A percentile compares a stretch with the other conserved stretches of the same genome.
These are phyloP conservation scores for Pseudochirops corinnae DNA, from an alignment of 2,797 vertebrate genomes.

Conservation along the genomic window DNA sequence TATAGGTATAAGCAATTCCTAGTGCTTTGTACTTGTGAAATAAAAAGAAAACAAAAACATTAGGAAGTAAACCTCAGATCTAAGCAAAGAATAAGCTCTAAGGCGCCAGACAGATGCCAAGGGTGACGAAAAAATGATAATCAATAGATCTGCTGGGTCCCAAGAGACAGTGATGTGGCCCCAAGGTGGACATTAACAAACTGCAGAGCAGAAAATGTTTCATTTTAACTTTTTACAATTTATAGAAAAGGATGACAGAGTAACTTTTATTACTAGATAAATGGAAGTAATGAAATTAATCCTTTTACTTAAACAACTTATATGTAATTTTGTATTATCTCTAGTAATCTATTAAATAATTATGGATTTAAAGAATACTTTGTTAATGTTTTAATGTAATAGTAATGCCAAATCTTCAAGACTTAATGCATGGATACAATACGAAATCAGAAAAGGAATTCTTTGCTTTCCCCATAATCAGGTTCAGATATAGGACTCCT, in stretches of 20 bases:
- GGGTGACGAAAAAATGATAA: background rate
- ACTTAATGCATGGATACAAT: constrained; percentile 51
- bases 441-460: background rate
- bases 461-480: constrained; percentile 44
- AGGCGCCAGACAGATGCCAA: background rate
- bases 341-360: constrained; percentile 25
- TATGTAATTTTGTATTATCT: constrained; percentile 47
- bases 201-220: constrained; percentile 15
- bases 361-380: constrained; percentile 8
- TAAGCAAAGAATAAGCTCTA: background rate
- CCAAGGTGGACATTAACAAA: background rate
- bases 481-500: constrained; percentile 24
- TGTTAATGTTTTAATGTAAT: constrained; percentile 20
- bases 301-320: constrained; percentile 20
- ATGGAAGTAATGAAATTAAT: constrained; percentile 18
- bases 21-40: background rate
- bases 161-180: background rate
- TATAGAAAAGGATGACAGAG: constrained; percentile 12
- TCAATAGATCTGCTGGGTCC: background rate
- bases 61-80: background rate
- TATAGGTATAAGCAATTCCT: background rate
- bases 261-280: constrained; percentile 34
- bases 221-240: constrained; percentile 46
- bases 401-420: constrained; percentile 24
- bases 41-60: background rate